Base-by-base conservation (phyloP, 2,113 vertebrate species). In the Channa argus region DNA sequence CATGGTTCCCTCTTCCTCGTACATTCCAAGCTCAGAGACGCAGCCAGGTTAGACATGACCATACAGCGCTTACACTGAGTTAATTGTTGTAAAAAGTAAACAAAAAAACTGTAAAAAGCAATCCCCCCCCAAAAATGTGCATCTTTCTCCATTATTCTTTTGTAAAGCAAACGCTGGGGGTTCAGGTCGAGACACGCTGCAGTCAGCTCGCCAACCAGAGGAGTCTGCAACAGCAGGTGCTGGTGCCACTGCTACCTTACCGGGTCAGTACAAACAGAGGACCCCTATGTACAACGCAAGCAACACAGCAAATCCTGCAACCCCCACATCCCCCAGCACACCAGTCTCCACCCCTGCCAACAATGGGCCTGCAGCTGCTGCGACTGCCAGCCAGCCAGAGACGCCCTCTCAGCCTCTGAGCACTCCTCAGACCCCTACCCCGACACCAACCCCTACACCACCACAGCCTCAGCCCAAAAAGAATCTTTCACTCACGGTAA, bases 1-100 rank as follows among this genome's bases (percentile, higher is more conserved):
- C 11, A 97, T 97, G 92, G 97, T 99, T 63, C 97, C 98, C 0
- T 97, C 98, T 3, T 98, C 98, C 3, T 98, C 98, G 0, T 99
- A 99, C 44, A 95, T 95, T 89, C 96, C 97, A 81, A 98, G 95
- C 88, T 96, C 97, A 1, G 98, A 99, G 90, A 86, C 93, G 0
- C 93, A 94, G 83, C 93, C 93, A 89, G 94, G 94, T 94, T 4
- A 88, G 87, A 62, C 8, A 0, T 6, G 5, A 3, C 49, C 54
- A 7, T 41, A 41, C 39, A 41, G 39, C 6, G 6, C 39, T 47
- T 55, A 34, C 13, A 45, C 14, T 1, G 13, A 13, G 1, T 12
- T 5, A 12, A 0, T 37, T 24, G 24, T 24, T 24, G 24, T 24
- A 24, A 24, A 24, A 24, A 24, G 24, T 24, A 24, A 24, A 24